phyloP scores from a whole-genome alignment of 2,113 vertebrate species.

The Vidua macroura region DNA sequence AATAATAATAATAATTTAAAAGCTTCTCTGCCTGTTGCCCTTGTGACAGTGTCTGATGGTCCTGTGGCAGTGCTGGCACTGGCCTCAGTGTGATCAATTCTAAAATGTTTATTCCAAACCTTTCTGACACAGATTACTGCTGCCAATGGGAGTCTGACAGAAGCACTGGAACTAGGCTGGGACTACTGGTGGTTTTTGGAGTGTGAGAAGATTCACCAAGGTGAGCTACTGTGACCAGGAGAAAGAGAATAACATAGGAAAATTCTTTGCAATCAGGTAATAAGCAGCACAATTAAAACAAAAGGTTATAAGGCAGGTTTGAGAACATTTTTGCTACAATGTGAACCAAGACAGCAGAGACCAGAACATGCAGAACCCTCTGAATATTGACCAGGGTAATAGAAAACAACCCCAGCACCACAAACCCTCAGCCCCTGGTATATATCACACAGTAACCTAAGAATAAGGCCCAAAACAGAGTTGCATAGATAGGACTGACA shows the following conservation, averaged over 20 bases:
- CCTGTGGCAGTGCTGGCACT: neutral
- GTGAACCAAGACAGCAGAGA: neutral
- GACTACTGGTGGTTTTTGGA: neutral
- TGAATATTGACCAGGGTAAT: neutral
- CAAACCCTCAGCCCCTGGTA: neutral
- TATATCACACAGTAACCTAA: neutral
- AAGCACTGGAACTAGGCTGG: neutral
- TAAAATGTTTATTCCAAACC: neutral
- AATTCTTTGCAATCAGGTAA: neutral
- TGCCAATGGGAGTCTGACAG: neutral
- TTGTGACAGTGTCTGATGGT: rapidly evolving
- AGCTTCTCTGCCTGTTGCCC: neutral
- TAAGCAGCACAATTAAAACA: neutral
- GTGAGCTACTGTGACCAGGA: neutral
- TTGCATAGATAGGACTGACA: constrained; percentile 71
- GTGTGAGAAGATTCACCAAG: neutral
- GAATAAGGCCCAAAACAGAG: constrained; percentile 31
- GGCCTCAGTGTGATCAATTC: too few species aligned
- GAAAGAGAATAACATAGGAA: neutral
- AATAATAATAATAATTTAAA: neutral
- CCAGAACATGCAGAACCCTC: neutral
- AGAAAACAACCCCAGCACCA: neutral
- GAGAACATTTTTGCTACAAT: neutral
- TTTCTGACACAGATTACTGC: neutral
- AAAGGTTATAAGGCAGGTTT: neutral